Conservation (phyloP, 2,797 vertebrate species). For the Mionectes olivaceus region DNA sequence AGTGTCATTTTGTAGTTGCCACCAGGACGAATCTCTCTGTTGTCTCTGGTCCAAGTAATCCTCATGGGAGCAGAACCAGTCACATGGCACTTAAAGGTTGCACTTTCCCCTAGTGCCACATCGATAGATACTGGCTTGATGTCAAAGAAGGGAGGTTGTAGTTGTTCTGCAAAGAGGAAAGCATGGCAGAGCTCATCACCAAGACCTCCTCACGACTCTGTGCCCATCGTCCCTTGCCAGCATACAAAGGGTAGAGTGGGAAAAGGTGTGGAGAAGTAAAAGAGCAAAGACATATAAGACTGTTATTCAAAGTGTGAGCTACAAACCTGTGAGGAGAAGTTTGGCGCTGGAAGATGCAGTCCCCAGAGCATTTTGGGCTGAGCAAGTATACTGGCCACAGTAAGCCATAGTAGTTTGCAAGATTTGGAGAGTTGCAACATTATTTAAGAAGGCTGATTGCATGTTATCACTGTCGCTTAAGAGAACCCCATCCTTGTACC, state of each 20-base stretch:
- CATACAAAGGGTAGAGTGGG: neutral
- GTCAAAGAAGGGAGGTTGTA: conserved; percentile 91
- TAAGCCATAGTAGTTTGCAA: conserved; percentile 83
- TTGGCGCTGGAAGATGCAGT: conserved; percentile 92
- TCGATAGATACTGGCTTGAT: conserved; percentile 87
- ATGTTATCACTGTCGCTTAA: conserved; percentile 87
- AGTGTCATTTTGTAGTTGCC: conserved; percentile 92
- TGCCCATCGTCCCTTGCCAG: neutral
- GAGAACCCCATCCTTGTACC: conserved; percentile 93
- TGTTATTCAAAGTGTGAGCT: neutral
- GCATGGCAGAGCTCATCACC: conserved; percentile 39
- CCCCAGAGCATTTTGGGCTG: conserved; percentile 91
- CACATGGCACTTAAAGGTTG: conserved; percentile 90
- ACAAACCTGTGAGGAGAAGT: conserved; percentile 92
- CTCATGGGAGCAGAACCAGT: conserved; percentile 91
- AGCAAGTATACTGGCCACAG: conserved; percentile 90
- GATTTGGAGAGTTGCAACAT: conserved; percentile 89
- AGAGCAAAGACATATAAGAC: neutral
- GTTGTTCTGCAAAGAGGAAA: conserved; percentile 87
- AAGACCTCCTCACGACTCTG: neutral
- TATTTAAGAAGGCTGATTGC: conserved; percentile 89
- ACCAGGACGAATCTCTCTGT: conserved; percentile 86
- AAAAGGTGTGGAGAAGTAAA: neutral
- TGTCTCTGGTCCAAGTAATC: conserved; percentile 93
- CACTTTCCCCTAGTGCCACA: conserved; percentile 87